Base-by-base conservation (phyloP, 2,797 vertebrate genomes). In the Mallotus villosus region DNA sequence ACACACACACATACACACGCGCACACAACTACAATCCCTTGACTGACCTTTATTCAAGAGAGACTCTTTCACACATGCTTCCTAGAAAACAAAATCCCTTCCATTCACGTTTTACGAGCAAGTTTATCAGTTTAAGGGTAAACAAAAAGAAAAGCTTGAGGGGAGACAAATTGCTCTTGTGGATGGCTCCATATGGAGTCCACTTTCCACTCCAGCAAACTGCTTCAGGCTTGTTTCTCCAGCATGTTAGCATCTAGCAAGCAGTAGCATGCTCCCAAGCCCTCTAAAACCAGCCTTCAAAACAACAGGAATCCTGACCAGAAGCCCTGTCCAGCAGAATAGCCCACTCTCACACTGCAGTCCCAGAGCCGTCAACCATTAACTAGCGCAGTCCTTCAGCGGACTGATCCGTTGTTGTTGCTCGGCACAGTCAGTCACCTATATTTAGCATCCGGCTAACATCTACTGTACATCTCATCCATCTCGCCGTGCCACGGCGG, bases 381-480 rank as follows among this genome's bases (percentile, higher is more conserved):
- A 72, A 64, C 70, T n/a, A 62, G 57, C 49, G 29, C 46, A 71
- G 14, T 68, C 16, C 7, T 46, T n/a, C 24, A 51, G 65, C n/a
- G 27, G 46, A 53, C 46, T 16, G 65, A 17, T 29, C 27, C 53
- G 46, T 46, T 70, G 22, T 58, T 37, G 61, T 79, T 59, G 59
- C 58, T 34, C 41, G 63, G 51, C 34, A 62, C 51, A 72, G 55
- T n/a, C 53, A 63, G 72, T 68, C 70, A 63, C 32, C 24, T 72
- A 19, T 4, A 37, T 25, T 60, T 22, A 59, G 16, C 29, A 29
- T 27, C 58, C 41, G 14, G 41, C 41, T 46, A 46, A 14, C 41
- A 46, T 46, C 9, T 46, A 53, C 63, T 77, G 34, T 74, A 64
- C 68, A 59, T 71, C 51, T 55, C 66, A 57, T 21, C 68, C 59